These are phyloP conservation scores for Lepidurus apus DNA, from an alignment of 1,140 invertebrate genomes.

Conservation along the genomic window DNA sequence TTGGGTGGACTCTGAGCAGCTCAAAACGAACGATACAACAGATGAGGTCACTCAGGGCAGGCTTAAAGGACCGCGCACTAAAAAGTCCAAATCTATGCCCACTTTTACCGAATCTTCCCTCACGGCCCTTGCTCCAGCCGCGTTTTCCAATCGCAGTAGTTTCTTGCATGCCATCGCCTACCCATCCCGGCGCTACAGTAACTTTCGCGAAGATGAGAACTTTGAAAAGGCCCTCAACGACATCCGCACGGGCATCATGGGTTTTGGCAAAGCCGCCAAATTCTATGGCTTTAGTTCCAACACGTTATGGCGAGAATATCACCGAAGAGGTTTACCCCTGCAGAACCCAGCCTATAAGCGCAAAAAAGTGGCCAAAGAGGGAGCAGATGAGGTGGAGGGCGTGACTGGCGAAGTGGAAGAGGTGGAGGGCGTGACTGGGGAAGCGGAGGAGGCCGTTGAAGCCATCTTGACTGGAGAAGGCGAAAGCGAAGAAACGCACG, in stretches of 20 bases:
- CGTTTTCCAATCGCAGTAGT: neutral
- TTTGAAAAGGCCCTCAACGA: conserved; percentile 70
- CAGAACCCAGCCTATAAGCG: conserved; percentile 29
- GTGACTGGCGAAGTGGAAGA: conserved; percentile 46
- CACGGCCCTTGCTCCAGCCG: neutral
- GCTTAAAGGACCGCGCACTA: neutral
- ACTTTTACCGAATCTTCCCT: conserved; percentile 8
- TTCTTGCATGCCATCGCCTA: conserved; percentile 7
- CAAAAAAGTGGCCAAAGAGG: conserved; percentile 29
- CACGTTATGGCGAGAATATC: conserved; percentile 75
- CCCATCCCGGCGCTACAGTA: conserved; percentile 54
- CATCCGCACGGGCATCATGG: conserved; percentile 71
- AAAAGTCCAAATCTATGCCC: neutral
- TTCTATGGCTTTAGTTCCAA: conserved; percentile 76
- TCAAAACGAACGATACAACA: conserved; percentile 18
- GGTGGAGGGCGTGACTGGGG: conserved; percentile 45
- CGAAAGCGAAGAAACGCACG: conserved; percentile 28
- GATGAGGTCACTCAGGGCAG: conserved; percentile 13
- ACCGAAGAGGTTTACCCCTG: conserved; percentile 60
- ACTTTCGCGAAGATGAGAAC: conserved; percentile 70
- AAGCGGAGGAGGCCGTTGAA: neutral
- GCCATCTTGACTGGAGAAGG: too few relatives aligned
- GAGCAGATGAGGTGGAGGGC: conserved; percentile 28
- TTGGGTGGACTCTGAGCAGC: conserved; percentile 17
- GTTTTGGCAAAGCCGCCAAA: conserved; percentile 73